Evolutionary conservation across 2,888 invertebrate species (phyloP).

Genomic region (Lumbricus terrestris): DNA sequence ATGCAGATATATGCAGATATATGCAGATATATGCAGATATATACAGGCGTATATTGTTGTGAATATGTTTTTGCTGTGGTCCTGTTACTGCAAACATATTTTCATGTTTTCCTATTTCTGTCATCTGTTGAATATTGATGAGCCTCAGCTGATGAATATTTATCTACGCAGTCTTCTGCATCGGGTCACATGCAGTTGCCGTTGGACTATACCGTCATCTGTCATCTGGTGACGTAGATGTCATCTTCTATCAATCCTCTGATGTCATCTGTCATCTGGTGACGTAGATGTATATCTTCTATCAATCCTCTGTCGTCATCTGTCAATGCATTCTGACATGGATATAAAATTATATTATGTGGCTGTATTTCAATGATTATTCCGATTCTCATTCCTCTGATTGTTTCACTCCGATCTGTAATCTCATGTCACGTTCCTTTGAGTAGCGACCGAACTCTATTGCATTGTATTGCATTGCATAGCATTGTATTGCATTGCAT

Average conservation of each 20-base stretch:
- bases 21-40: neutral
- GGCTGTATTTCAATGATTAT: neutral
- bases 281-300: too few relatives aligned
- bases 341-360: too few relatives aligned
- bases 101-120: neutral
- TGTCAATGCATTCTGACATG: too few relatives aligned
- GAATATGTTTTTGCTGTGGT: neutral
- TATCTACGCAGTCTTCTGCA: neutral
- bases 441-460: too few relatives aligned
- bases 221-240: neutral
- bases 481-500: too few relatives aligned
- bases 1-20: too few relatives aligned
- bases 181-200: neutral
- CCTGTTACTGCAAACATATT: neutral
- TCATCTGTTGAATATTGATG: neutral
- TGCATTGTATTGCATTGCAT: too few relatives aligned
- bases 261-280: too few relatives aligned
- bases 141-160: neutral
- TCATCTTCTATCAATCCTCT: neutral
- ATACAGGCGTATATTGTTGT: neutral
- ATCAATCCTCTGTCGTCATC: too few relatives aligned
- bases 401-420: too few relatives aligned
- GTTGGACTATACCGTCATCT: too few relatives aligned
- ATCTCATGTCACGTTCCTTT: too few relatives aligned
- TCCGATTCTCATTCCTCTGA: neutral